phyloP scores from a whole-genome alignment of 2,888 invertebrate genomes.

The Standfussiana lucernea region DNA sequence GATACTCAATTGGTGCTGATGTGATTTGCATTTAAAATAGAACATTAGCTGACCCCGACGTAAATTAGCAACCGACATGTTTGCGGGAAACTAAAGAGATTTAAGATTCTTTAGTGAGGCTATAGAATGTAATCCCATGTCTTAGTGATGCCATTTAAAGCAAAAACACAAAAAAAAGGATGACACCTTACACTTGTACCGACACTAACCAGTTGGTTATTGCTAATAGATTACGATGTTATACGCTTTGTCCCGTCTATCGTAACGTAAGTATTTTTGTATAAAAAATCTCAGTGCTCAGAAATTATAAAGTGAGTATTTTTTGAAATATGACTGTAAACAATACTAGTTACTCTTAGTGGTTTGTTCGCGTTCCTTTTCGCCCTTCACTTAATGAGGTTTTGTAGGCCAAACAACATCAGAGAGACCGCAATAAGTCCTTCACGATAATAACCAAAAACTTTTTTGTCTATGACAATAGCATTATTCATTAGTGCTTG shows the following conservation, averaged over 20 bases:
- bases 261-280: not conserved
- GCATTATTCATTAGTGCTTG: conserved; percentile 5
- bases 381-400: conserved; percentile 54
- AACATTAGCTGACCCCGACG: conserved; percentile 3
- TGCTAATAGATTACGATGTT: not conserved
- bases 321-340: conserved; percentile 43
- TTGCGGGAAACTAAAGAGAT: conserved; percentile 5
- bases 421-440: conserved; percentile 38
- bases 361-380: conserved; percentile 26
- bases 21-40: conserved; percentile 48
- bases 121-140: not conserved
- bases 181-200: not conserved
- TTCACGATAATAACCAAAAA: conserved; percentile 27
- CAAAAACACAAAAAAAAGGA: not conserved
- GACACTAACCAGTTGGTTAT: not conserved
- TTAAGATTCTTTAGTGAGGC: not conserved
- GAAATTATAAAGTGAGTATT: conserved; percentile 42
- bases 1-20: conserved; percentile 21
- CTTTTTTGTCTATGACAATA: conserved; percentile 11
- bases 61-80: conserved; percentile 9
- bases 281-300: conserved; percentile 50
- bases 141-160: not conserved
- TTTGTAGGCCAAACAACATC: conserved; percentile 48
- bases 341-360: conserved; percentile 9
- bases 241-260: not conserved